Evolutionary conservation across 2,797 vertebrate genomes (phyloP), one percentile per base, ranked within the genome.

Genomic region (Rhinophrynus dorsalis): DNA sequence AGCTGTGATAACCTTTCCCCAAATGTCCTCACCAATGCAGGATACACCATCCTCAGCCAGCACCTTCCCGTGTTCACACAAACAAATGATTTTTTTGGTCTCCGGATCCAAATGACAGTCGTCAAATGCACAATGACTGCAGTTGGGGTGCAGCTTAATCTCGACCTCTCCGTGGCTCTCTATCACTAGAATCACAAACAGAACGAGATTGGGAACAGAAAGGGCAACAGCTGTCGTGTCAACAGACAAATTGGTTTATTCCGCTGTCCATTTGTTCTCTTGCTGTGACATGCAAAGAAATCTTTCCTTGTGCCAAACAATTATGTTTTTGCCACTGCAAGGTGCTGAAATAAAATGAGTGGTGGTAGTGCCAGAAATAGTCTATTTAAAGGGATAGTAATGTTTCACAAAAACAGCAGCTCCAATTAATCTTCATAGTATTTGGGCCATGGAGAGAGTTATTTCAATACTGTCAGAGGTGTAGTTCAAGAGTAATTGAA

Each of bases 151-250:
- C 1, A 94, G 89, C 56, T 83, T 92, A 82, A 99, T 96, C 71
- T 94, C 90, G 81, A 99, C 96, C 80, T 99, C 97, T 37, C 97
- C 97, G 0, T 97, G 92, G 5, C 93, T 93, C 74, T 99, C 97
- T 83, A 94, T 94, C 66, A 87, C 97, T 99, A 78, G 59, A 44
- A 17, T 21, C 69, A 81, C 74, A 67, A 68, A 68, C 74, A 47
- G 40, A 68, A 74, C 76, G 74, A 78, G 68, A 30, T 69, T 17
- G 23, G 59, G 68, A 30, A 38, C 32, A 12, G 37, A 0, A 6
- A 62, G 15, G 10, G 4, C 2, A 7, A 12, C 45, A 13, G 54
- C 32, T 15, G 2, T n/a, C 9, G 18, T 9, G 27, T 17, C 50
- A 11, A n/a, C 3, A 30, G 32, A 20, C 54, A 57, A 35, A 33